Base-by-base conservation (phyloP, 1,140 invertebrate genomes). In the Aphelenchoides besseyi region DNA sequence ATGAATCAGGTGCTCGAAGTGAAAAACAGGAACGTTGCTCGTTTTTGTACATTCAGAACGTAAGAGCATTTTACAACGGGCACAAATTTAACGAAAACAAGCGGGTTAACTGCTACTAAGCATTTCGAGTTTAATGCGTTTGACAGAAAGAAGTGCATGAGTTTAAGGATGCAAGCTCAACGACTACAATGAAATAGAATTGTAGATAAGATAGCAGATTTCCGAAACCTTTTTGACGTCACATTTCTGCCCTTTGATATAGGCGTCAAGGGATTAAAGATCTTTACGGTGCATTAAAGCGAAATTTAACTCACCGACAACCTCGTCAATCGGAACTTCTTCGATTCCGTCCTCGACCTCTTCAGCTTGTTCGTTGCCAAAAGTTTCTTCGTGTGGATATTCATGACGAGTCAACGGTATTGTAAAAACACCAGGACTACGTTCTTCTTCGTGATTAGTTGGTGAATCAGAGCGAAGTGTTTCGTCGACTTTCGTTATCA, bases 321-420 rank as follows among this genome's bases (percentile, higher is more conserved):
- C 18, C 18, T 59, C 55, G 26, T 59, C 18, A 23, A 18, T 8
- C 12, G 55, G 55, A 5, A 8, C 32, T 8, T 59, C 55, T 59
- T 59, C 55, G 5, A 8, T 59, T 28, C 55, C 5, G 5, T 59
- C 55, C 18, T 59, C 55, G 5, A 18, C 5, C 41, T 12, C 12
- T 23, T 48, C 55, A 28, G 5, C 5, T 8, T 59, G 5, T 33
- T 59, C 55, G 55, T 41, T 41, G 55, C 55, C 55, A 18, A 8
- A 59, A 8, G 5, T 23, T 23, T 23, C 41, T 12, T 48, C 41
- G 41, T 48, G 12, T 12, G 41, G 23, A 23, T 12, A 23, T 16
- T 48, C 55, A 8, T 59, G 55, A 23, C 55, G 55, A 59, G 55
- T 29, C 26, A 59, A 33, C 55, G 55, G 55, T 23, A 59, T 59